Evolutionary conservation across 2,113 vertebrate genomes (phyloP).

Genomic region (Sterrhoptilus dennistouni): DNA sequence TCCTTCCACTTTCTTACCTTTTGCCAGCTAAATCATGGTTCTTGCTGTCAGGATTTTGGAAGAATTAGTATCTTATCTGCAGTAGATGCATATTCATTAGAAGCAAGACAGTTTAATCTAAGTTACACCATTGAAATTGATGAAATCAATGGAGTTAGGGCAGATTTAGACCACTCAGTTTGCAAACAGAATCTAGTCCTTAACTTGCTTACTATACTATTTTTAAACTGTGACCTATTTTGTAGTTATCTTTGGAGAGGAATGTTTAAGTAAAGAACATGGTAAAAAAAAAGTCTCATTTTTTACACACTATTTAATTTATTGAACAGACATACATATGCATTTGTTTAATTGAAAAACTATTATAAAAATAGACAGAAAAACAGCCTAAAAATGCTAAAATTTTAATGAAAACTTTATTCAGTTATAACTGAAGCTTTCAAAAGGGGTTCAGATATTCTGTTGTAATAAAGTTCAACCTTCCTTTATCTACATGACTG

Average conservation of each 20-base stretch:
- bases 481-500: not conserved
- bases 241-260: constrained; percentile 19
- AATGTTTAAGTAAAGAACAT: constrained; percentile 12
- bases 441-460: not conserved
- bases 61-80: not conserved
- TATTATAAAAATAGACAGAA: not conserved
- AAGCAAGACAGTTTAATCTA: not conserved
- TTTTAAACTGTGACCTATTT: constrained; percentile 63
- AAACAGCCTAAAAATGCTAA: not conserved
- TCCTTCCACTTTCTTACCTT: not conserved
- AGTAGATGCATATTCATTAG: not conserved
- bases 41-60: not conserved
- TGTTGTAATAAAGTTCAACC: not conserved
- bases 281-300: not conserved
- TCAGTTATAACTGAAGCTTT: not conserved
- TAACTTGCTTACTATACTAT: constrained; percentile 36
- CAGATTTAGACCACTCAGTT: not conserved
- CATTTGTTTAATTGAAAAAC: not conserved
- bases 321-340: not conserved
- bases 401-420: not conserved
- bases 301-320: not conserved
- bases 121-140: not conserved
- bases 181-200: constrained; percentile 5
- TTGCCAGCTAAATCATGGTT: not conserved
- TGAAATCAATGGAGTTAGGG: not conserved